Conservation (phyloP, 2,113 vertebrate species). For the Puffinus mauretanicus region DNA sequence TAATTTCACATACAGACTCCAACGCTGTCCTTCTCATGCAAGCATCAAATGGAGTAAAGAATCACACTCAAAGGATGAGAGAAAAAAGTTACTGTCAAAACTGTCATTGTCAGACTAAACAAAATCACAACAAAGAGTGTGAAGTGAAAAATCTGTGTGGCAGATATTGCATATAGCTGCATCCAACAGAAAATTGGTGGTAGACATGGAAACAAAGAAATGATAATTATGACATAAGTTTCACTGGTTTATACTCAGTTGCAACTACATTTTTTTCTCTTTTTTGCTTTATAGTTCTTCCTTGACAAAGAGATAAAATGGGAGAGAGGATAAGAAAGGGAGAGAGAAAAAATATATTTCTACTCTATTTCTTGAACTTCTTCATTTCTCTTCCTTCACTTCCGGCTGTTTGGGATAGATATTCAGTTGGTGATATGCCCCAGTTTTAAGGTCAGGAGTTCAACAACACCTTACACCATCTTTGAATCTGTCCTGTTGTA, state of each 20-base stretch:
- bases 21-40: background rate
- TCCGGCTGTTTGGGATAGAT: background rate
- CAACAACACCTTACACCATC: background rate
- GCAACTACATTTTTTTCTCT: background rate
- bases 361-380: background rate
- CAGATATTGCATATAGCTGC: background rate
- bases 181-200: background rate
- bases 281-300: background rate
- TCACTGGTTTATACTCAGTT: background rate
- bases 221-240: background rate
- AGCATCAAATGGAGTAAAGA: background rate
- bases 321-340: background rate
- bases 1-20: background rate
- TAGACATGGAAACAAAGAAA: background rate
- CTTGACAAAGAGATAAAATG: background rate
- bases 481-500: background rate
- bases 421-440: background rate
- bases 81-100: background rate
- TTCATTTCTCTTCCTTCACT: background rate
- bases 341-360: background rate
- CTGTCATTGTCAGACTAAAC: background rate
- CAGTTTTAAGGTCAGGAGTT: background rate
- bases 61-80: background rate
- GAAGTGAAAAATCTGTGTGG: background rate
- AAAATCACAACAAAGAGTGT: background rate